These are phyloP conservation scores for Tapera naevia DNA, from an alignment of 2,797 vertebrate species.

Conservation along the genomic window DNA sequence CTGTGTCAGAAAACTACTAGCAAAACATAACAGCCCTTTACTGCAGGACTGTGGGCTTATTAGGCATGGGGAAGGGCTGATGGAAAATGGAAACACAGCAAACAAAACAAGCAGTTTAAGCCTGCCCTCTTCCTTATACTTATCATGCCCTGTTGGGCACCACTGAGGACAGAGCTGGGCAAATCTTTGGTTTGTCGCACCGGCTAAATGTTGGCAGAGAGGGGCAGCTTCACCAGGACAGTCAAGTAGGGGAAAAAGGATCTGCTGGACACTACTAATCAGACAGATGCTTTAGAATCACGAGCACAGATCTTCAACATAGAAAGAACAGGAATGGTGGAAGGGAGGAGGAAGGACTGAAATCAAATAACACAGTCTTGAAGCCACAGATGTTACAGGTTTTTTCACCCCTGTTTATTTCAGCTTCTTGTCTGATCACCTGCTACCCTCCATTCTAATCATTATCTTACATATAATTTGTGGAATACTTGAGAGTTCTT, in stretches of 20 bases:
- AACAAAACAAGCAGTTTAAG: background rate
- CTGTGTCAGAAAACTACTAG: background rate
- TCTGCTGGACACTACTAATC: background rate
- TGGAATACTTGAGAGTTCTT: background rate
- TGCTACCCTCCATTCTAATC: background rate
- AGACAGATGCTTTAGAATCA: background rate
- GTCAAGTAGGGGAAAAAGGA: background rate
- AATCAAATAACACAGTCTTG: background rate
- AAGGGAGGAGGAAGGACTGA: background rate
- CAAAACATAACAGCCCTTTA: background rate
- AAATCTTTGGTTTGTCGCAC: background rate
- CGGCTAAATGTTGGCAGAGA: background rate
- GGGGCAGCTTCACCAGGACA: background rate
- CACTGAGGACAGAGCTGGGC: background rate
- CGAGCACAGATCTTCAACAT: background rate
- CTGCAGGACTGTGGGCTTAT: background rate
- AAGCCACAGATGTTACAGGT: background rate
- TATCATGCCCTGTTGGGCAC: background rate
- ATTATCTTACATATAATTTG: background rate
- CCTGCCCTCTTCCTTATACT: background rate
- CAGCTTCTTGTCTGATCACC: background rate
- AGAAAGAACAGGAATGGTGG: background rate
- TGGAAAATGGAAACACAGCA: background rate
- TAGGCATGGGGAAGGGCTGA: background rate
- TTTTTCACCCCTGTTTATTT: background rate